Conservation (phyloP, 2,113 vertebrate species). For the Leptodactylus fuscus region DNA sequence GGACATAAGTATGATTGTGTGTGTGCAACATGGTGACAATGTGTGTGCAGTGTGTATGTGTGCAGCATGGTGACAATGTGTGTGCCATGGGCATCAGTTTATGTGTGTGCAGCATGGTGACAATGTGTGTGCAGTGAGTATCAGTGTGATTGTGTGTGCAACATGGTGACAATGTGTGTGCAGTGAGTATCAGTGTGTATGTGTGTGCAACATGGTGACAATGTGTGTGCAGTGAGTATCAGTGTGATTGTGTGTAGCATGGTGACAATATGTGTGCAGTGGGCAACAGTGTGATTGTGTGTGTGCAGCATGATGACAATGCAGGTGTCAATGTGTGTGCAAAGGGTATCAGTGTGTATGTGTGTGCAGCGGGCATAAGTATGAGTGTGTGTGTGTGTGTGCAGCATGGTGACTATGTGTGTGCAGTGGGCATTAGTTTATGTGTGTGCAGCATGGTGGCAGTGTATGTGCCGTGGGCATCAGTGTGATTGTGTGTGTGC, state of each 20-base stretch:
- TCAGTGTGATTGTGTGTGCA: neutral
- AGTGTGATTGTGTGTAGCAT: neutral
- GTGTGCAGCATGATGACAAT: neutral
- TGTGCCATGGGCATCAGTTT: neutral
- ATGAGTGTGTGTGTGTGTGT: neutral
- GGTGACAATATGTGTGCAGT: too few relatives aligned
- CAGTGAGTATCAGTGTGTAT: neutral
- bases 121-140: neutral
- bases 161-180: neutral
- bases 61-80: neutral
- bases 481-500: neutral
- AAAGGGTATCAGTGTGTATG: neutral
- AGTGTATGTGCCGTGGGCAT: neutral
- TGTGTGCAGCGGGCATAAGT: too few relatives aligned
- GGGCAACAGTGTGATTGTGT: neutral
- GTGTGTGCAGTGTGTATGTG: constrained; percentile 33
- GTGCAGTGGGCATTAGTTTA: neutral
- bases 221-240: neutral
- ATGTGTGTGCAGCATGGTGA: neutral
- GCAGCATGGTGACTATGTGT: neutral
- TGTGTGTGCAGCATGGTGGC: neutral
- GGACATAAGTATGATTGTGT: neutral
- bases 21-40: neutral
- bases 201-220: neutral
- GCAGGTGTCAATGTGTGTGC: neutral